phyloP scores from a whole-genome alignment of 2,888 invertebrate genomes.

The Epinotia demarniana region DNA sequence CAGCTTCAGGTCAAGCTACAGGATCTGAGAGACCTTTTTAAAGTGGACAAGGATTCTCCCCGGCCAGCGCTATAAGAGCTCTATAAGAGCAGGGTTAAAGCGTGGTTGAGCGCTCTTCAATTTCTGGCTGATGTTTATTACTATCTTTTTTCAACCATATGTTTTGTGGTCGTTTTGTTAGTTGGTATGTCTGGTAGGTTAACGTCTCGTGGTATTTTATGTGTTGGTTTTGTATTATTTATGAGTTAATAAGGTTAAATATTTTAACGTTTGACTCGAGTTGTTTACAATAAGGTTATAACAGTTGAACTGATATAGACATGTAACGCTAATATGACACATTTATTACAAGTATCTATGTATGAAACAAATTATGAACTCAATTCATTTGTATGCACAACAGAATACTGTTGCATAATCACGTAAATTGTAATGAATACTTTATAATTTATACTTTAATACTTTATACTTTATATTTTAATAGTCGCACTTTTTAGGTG shows the following conservation, averaged over 20 bases:
- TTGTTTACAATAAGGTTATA: conserved; percentile 35
- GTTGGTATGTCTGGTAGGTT: conserved; percentile 76
- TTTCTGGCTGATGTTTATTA: conserved; percentile 63
- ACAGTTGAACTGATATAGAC: conserved; percentile 23
- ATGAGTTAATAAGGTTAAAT: conserved; percentile 42
- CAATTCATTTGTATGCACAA: not conserved
- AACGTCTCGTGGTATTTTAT: conserved; percentile 69
- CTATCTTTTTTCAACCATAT: conserved; percentile 79
- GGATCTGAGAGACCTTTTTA: conserved; percentile 55
- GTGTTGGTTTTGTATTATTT: conserved; percentile 50
- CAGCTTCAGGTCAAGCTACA: conserved; percentile 48
- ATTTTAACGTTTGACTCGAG: conserved; percentile 32
- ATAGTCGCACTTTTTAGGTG: too few relatives aligned
- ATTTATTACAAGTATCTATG: not conserved
- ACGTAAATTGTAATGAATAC: too few relatives aligned
- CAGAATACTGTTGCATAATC: not conserved
- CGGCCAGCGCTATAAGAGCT: conserved; percentile 64
- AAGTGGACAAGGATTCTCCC: conserved; percentile 53
- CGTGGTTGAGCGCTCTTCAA: conserved; percentile 59
- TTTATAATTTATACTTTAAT: not conserved
- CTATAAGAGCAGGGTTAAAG: conserved; percentile 65
- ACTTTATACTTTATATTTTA: not conserved
- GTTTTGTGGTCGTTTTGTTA: conserved; percentile 80
- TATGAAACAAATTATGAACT: not conserved
- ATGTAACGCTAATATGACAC: not conserved